Evolutionary conservation across 92 coral and sea anemone species (phyloP), one percentile per base, ranked within the genome.

Genomic region (Virgularia gustaviana): DNA sequence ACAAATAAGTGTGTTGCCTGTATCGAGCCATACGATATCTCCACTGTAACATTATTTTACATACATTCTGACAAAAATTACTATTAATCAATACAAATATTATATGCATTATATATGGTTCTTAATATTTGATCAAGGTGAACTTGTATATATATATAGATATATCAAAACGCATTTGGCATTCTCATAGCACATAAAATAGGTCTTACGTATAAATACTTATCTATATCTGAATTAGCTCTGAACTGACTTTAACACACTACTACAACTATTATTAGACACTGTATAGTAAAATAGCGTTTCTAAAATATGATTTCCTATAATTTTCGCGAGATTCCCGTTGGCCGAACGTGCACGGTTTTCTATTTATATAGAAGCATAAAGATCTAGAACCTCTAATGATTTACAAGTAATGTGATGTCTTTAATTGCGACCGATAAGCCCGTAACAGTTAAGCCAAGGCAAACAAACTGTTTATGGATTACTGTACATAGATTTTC

Each of bases 81-180:
- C 85, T 80, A 81, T 96, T 92, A 89, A 88, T 89, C 65, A 82
- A 90, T 92, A 92, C 98, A 92, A 92, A 92, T 92, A 87, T 89
- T 87, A 85, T 89, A n/a, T n/a, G n/a, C n/a, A n/a, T n/a, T n/a
- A n/a, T n/a, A n/a, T n/a, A 92, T 85, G 88, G 68, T 80, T 83
- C 83, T 85, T 79, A 84, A 65, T 68, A 68, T 68, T 68, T 66
- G 23, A 68, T 41, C 29, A 49, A 58, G 37, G 37, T 58, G 53
- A 19, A 42, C 55, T n/a, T n/a, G n/a, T n/a, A n/a, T n/a, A n/a
- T n/a, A n/a, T n/a, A n/a, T n/a, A n/a, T n/a, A n/a, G n/a, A 68
- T 67, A 65, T 66, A 68, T 68, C 75, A 68, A 68, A 68, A 68
- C 4, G 56, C 62, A 19, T 68, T 68, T 49, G 49, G 32, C 49